phyloP scores from a whole-genome alignment of 2,113 vertebrate species.

The Trogon melanurus region DNA sequence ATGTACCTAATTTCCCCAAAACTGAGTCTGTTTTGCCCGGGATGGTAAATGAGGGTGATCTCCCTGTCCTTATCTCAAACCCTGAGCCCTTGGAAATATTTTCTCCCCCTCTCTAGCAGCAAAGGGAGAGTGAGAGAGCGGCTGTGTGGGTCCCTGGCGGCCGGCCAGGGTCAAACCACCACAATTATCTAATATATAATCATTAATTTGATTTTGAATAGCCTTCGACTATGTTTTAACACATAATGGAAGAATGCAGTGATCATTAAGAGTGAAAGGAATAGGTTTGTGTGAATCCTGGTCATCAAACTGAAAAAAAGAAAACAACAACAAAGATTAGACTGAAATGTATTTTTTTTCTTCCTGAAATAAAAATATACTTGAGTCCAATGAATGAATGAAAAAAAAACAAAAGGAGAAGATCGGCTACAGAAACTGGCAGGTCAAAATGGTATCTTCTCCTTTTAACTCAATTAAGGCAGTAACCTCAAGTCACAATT shows the following conservation, averaged over 20 bases:
- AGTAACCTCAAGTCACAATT: neutral
- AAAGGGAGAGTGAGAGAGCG: no score
- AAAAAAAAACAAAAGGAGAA: neutral
- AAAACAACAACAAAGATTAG: neutral
- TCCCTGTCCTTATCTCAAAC: no score
- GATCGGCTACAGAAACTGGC: neutral
- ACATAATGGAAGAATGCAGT: neutral
- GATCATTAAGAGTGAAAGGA: neutral
- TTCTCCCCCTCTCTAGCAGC: no score
- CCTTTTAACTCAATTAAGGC: neutral
- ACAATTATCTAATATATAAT: neutral
- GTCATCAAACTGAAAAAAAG: neutral
- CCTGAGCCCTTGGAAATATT: no score
- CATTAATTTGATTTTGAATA: conserved; percentile 11
- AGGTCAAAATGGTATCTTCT: neutral
- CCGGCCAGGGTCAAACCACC: no score
- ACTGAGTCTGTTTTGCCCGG: no score
- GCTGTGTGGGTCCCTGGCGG: no score
- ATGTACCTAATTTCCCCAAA: no score
- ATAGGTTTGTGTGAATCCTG: neutral
- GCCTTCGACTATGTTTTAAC: conserved; percentile 1
- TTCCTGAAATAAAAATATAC: neutral
- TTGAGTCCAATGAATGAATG: neutral
- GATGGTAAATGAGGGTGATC: no score
- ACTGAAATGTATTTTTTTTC: neutral